Base-by-base conservation (phyloP, 2,113 vertebrate species). In the Merops nubicus region DNA sequence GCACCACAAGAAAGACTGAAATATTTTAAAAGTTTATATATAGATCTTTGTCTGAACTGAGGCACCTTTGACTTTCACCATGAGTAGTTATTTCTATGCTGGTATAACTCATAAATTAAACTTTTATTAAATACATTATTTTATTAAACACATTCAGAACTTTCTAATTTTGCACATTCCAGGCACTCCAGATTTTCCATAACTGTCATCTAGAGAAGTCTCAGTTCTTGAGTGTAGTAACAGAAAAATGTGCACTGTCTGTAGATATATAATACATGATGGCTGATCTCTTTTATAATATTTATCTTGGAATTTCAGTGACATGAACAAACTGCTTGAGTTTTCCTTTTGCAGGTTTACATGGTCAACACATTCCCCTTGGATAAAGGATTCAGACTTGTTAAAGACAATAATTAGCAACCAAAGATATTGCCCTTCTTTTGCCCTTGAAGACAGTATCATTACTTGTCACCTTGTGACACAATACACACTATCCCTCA, bases 131-230 rank as follows among this genome's bases (percentile, higher is more conserved):
- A 84, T 72, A 53, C 62, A n/a, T n/a, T n/a, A n/a, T 96, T 95
- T 94, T 81, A 96, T 93, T 92, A 95, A 87, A 84, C 68, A 53
- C 62, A 69, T 91, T 97, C 57, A 40, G 88, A 97, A 78, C 38
- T 88, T 96, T 89, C 96, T 95, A 94, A 95, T 96, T 97, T 96
- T 96, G 92, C 76, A 95, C 80, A 75, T 95, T 93, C 69, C 86
- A 96, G 64, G 17, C 70, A 93, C 47, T 95, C 96, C 70, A 94
- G 82, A 77, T 80, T 88, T 97, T 96, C 88, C 60, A 87, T 92
- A 96, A 94, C 84, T 96, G 94, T 93, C 97, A 97, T 78, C 56
- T 42, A 38, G 57, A 90, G 86, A 69, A 96, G 84, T 75, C 76
- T 96, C 50, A 93, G 70, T 80, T 74, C 69, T 51, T 20, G 89